Percentiles rank a stretch among this genome's conserved stretches.
These are phyloP conservation scores for Hormaphis cornu DNA, from an alignment of 1,140 invertebrate genomes.

Conservation along the genomic window DNA sequence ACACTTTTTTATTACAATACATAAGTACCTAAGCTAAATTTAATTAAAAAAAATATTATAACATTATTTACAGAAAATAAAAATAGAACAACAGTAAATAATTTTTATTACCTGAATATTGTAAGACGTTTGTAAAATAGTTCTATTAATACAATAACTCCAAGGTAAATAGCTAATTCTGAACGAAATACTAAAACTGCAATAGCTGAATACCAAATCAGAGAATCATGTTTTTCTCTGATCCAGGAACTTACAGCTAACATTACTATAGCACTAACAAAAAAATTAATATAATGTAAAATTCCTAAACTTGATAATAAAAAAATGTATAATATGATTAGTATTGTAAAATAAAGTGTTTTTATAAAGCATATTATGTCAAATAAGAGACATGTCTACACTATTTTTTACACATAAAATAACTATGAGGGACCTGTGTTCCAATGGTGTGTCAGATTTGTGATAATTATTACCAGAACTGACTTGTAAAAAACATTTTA, in stretches of 20 bases:
- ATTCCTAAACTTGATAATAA: not conserved
- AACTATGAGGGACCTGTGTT: too few species aligned
- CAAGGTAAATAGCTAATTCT: slow-evolving; percentile 80
- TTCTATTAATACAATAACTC: slow-evolving; percentile 74
- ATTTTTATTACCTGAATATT: slow-evolving; percentile 45
- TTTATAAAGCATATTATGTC: too few species aligned
- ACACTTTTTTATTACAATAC: not conserved
- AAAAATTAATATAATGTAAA: slow-evolving; percentile 31
- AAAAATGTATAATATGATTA: too few species aligned
- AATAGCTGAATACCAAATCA: slow-evolving; percentile 74
- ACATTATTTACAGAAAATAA: not conserved
- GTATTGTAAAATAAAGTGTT: too few species aligned
- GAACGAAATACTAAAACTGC: slow-evolving; percentile 84
- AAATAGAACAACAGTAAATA: not conserved
- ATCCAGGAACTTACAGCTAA: slow-evolving; percentile 79
- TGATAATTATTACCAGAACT: too few species aligned
- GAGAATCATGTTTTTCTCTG: slow-evolving; percentile 59
- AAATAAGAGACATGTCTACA: too few species aligned
- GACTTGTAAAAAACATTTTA: too few species aligned
- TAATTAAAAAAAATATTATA: not conserved
- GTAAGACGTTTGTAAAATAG: slow-evolving; percentile 50
- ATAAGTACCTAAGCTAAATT: too few species aligned
- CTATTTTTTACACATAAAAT: too few species aligned
- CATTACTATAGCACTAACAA: slow-evolving; percentile 61
- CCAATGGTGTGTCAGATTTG: too few species aligned